These are phyloP conservation scores for Neoniphon sammara DNA, from an alignment of 2,797 vertebrate genomes.

Conservation along the genomic window DNA sequence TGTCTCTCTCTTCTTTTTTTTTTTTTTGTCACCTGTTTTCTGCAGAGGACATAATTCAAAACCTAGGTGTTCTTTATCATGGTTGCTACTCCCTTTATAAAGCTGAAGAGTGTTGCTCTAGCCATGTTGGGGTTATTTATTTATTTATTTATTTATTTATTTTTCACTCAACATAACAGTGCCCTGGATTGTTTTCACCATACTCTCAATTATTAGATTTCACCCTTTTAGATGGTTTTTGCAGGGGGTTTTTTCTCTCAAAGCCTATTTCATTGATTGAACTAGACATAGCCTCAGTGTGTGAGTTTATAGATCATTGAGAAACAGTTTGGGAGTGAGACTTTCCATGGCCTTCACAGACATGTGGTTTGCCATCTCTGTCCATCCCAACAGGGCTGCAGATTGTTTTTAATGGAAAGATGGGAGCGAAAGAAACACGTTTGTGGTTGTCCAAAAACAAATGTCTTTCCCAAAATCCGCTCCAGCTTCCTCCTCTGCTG, in stretches of 20 bases:
- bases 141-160: too few species aligned
- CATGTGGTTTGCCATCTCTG: conserved; percentile 9
- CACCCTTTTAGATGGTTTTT: too few species aligned
- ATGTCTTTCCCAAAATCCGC: background rate
- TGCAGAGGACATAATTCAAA: background rate
- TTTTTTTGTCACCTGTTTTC: background rate
- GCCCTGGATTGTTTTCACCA: too few species aligned
- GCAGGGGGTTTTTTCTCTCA: too few species aligned
- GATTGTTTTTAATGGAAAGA: conserved; percentile 43
- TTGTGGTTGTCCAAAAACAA: conserved; percentile 28
- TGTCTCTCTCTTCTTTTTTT: background rate
- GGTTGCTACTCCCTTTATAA: too few species aligned
- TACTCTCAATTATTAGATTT: too few species aligned
- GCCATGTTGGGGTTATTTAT: too few species aligned
- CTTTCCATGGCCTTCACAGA: background rate
- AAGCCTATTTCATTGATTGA: background rate
- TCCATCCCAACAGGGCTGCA: conserved; percentile 14
- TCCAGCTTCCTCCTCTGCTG: conserved; percentile 21
- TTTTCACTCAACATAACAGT: too few species aligned
- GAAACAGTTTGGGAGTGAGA: background rate
- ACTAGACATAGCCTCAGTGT: background rate
- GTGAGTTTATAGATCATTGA: background rate
- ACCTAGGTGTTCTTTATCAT: too few species aligned
- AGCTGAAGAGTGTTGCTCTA: too few species aligned
- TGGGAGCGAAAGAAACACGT: background rate